Percentiles rank a stretch among this genome's conserved stretches.
Conservation (phyloP, 2,113 vertebrate species). For the Neodon shergylaensis region DNA sequence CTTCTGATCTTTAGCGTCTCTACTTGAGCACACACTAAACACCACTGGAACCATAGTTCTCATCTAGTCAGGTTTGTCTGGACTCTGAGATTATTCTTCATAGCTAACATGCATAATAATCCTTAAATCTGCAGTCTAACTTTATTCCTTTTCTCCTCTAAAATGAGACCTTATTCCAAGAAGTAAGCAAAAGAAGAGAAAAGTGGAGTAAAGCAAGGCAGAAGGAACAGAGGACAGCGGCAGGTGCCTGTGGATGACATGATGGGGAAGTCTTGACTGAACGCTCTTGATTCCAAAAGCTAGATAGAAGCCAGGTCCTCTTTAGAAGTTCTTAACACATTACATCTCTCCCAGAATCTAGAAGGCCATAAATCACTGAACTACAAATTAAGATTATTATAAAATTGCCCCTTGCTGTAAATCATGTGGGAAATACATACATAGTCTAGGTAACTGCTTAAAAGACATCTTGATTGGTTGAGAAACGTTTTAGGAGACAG, state of each 20-base stretch:
- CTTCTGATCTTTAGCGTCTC: slow-evolving; percentile 26
- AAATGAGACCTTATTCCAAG: slow-evolving; percentile 16
- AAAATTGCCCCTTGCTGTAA: background rate
- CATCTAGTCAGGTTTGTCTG: background rate
- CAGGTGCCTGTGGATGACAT: background rate
- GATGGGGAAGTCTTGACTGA: background rate
- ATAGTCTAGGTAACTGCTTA: background rate
- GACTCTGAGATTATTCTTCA: background rate
- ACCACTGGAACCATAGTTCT: background rate
- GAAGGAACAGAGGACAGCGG: background rate
- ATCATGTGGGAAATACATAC: background rate
- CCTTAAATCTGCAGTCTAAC: slow-evolving; percentile 1
- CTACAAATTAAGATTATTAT: background rate
- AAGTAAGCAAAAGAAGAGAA: background rate
- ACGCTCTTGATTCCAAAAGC: background rate
- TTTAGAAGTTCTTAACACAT: background rate
- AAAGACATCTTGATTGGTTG: background rate
- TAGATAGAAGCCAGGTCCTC: background rate
- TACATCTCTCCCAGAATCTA: background rate
- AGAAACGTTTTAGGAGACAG: background rate
- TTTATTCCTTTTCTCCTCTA: slow-evolving; percentile 2
- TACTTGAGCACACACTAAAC: background rate
- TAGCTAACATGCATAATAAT: slow-evolving; percentile 10
- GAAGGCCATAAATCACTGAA: background rate
- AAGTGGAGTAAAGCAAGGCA: background rate